A percentile compares a stretch with the other conserved stretches of the same genome.
Conservation (phyloP, 2,888 invertebrate genomes). For the Machimus atricapillus region DNA sequence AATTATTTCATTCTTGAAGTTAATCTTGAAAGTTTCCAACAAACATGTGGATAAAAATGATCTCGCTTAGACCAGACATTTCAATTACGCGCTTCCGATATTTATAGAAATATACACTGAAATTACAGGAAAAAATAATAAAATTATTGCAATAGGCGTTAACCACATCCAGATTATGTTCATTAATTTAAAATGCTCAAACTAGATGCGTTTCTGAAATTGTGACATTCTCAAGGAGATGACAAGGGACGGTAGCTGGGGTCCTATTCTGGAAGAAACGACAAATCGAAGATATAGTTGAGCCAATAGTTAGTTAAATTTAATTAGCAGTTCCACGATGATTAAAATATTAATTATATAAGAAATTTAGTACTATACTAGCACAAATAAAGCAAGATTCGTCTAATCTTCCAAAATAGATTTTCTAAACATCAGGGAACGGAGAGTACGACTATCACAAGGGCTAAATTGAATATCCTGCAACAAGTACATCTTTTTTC, state of each 20-base stretch:
- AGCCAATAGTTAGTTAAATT: background rate
- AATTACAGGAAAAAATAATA: background rate
- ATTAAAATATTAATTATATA: too few species aligned
- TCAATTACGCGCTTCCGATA: too few species aligned
- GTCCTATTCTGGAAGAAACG: background rate
- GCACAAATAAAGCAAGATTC: background rate
- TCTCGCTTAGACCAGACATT: too few species aligned
- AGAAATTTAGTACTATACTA: too few species aligned
- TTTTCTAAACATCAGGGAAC: background rate
- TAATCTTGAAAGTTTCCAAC: background rate
- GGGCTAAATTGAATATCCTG: background rate
- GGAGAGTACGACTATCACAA: background rate
- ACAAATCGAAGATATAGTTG: background rate
- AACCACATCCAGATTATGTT: background rate
- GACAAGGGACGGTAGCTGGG: background rate
- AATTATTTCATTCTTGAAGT: background rate
- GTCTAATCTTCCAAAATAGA: background rate
- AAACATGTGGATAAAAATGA: background rate
- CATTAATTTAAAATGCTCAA: background rate
- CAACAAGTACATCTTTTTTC: background rate
- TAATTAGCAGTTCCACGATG: too few species aligned
- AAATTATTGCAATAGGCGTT: too few species aligned
- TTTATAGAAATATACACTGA: background rate
- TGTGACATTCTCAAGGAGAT: background rate
- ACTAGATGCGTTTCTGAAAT: background rate